These are phyloP conservation scores for Coelopa frigida DNA, from an alignment of 1,140 invertebrate genomes.

Conservation along the genomic window DNA sequence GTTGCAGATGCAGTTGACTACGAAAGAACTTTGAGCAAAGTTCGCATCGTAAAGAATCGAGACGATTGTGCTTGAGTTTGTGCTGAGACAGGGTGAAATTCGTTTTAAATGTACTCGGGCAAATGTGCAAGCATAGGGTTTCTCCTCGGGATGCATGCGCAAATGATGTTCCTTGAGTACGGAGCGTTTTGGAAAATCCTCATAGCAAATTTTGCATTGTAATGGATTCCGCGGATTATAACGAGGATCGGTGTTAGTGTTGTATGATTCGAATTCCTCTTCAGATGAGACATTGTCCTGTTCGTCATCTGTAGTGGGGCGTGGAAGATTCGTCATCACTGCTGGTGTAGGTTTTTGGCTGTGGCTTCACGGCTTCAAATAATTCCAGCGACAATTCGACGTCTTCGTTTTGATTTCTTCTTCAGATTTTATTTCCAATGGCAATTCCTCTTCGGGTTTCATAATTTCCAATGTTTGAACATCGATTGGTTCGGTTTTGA, in stretches of 20 bases:
- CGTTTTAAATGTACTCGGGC: conserved; percentile 11
- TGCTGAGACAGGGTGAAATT: conserved; percentile 12
- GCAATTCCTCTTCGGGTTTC: conserved; percentile 12
- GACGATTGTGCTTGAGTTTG: conserved; percentile 13
- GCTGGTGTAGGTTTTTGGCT: not conserved
- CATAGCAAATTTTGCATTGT: conserved; percentile 11
- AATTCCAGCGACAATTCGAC: too few relatives aligned
- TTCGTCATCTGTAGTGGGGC: not conserved
- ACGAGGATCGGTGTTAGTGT: too few relatives aligned
- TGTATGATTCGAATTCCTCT: too few relatives aligned
- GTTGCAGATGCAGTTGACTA: conserved; percentile 14
- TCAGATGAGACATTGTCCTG: too few relatives aligned
- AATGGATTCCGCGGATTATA: too few relatives aligned
- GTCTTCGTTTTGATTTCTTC: not conserved
- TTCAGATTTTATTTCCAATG: not conserved
- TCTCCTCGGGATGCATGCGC: conserved; percentile 13
- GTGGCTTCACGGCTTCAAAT: not conserved
- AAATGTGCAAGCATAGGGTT: conserved; percentile 11
- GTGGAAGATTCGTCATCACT: not conserved
- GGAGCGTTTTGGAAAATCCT: conserved; percentile 8
- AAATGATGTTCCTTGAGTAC: conserved; percentile 10
- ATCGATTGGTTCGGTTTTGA: conserved; percentile 15
- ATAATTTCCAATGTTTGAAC: conserved; percentile 13
- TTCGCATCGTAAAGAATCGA: conserved; percentile 11
- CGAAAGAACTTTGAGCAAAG: conserved; percentile 13